Evolutionary conservation across 2,113 vertebrate species (phyloP).

Genomic region (Lepisosteus oculatus): DNA sequence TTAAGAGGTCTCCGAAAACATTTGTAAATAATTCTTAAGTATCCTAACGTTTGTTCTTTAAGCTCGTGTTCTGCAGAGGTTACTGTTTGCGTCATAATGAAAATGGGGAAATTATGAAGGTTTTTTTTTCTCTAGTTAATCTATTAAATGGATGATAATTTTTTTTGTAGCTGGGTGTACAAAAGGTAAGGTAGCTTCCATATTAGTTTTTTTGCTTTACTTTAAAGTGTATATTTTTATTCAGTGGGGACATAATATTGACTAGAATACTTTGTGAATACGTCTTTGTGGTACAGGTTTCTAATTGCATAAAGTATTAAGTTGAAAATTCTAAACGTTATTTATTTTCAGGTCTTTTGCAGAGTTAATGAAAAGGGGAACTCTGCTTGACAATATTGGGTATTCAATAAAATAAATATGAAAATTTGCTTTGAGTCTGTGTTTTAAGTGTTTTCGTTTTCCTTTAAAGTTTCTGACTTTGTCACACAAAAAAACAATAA

Average conservation of each 20-base stretch:
- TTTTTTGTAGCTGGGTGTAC: constrained; percentile 12
- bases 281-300: constrained; percentile 17
- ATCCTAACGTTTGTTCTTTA: no score
- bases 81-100: no score
- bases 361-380: constrained; percentile 21
- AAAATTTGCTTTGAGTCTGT: constrained; percentile 40
- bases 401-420: constrained; percentile 56
- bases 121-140: background rate
- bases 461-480: background rate
- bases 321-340: background rate
- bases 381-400: constrained; percentile 27
- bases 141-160: background rate
- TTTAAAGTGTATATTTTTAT: constrained; percentile 17
- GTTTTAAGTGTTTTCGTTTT: constrained; percentile 43
- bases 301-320: constrained; percentile 6
- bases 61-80: no score
- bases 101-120: background rate
- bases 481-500: background rate
- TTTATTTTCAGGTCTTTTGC: constrained; percentile 21
- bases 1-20: constrained; percentile 3
- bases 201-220: background rate
- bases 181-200: constrained; percentile 50
- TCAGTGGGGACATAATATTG: background rate
- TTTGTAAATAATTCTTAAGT: no score
- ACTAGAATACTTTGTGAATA: constrained; percentile 17